A percentile compares a stretch with the other conserved stretches of the same genome.
These are phyloP conservation scores for Dicyrtomina minuta DNA, from an alignment of 2,888 invertebrate genomes.

Conservation along the genomic window DNA sequence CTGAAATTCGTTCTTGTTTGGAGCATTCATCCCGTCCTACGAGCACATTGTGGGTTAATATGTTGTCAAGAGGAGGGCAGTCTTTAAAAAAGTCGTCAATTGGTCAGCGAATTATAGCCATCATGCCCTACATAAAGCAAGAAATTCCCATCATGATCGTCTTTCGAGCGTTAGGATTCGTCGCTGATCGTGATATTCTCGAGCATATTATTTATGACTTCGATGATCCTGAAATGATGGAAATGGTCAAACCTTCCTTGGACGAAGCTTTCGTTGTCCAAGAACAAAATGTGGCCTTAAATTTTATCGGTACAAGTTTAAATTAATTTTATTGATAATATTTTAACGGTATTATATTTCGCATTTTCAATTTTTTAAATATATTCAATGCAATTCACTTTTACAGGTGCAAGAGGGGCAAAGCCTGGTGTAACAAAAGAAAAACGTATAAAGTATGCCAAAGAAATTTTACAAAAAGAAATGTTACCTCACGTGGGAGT, in stretches of 20 bases:
- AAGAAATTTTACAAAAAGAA: conserved; percentile 99
- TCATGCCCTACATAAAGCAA: conserved; percentile 97
- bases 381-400: not conserved
- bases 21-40: conserved; percentile 91
- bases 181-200: conserved; percentile 97
- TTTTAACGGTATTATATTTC: not conserved
- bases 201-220: conserved; percentile 99
- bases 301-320: conserved; percentile 72
- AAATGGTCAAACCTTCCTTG: conserved; percentile 99
- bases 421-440: conserved; percentile 98
- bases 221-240: conserved; percentile 99
- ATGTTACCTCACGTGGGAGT: conserved; percentile 99
- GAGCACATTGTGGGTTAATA: conserved; percentile 97
- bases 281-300: conserved; percentile 97
- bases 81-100: conserved; percentile 98
- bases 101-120: conserved; percentile 96
- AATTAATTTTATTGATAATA: not conserved
- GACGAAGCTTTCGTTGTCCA: conserved; percentile 99
- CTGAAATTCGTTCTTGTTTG: conserved; percentile 93
- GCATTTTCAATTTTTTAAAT: not conserved
- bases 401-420: conserved; percentile 85
- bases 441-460: conserved; percentile 97
- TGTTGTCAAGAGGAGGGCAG: conserved; percentile 99
- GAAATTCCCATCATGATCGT: conserved; percentile 99
- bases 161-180: conserved; percentile 97